Evolutionary conservation across 1,140 invertebrate genomes (phyloP), one percentile per base, ranked within the genome.

Genomic region (Trichomalopsis sarcophagae): DNA sequence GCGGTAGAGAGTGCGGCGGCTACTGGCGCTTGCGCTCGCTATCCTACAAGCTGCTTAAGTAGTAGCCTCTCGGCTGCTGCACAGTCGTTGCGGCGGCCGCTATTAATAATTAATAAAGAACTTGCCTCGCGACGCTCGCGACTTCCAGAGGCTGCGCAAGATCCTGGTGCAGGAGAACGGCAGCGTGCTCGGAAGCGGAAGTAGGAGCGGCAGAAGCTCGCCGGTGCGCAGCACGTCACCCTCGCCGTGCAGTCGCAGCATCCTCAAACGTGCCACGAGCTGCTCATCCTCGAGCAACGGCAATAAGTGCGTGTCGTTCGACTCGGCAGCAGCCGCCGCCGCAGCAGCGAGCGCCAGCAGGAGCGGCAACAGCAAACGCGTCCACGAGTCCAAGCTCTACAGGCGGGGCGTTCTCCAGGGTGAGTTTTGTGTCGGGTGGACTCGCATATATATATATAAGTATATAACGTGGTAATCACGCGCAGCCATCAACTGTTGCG

Each of bases 371-470:
- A 44, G 1, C 6, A 23, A 17, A 3, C 74, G n/a, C 50, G 62
- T 92, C 9, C 92, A 93, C 91, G 92, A 93, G 86, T 89, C 88
- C n/a, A 92, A 90, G 83, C 88, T 92, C 30, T 93, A 93, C 47
- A 88, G 86, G 69, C 87, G 85, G 66, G 92, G 92, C 27, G 92
- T 92, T 9, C 87, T 92, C 30, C 90, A 91, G 90, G 92, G 92
- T 92, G 40, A 87, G 80, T 75, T 21, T 36, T 21, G 62, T 6
- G 55, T 62, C 5, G 55, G 21, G 4, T n/a, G 55, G 11, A 11
- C 55, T 11, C 55, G 13, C 55, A n/a, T n/a, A 27, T 27, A 27
- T 1, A 1, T 36, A 6, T n/a, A 27, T 27, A 27, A 27, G 27
- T 36, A 6, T 36, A 6, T 36, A 36, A 36, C 5, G 33, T n/a